Base-by-base conservation (phyloP, 2,888 invertebrate genomes). In the Nemotelus pantherinus region DNA sequence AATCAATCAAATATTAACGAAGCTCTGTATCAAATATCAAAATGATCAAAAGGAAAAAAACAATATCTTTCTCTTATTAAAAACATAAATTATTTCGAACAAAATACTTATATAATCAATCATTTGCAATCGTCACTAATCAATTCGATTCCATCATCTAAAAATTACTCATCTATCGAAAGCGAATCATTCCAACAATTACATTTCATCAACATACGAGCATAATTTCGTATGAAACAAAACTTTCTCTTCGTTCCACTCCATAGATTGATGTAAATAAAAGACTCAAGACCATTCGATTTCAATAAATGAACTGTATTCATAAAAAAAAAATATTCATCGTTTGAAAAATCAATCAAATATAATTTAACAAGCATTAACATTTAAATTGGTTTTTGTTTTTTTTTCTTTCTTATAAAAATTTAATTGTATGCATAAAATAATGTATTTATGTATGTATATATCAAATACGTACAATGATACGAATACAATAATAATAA, bases 291-390 rank as follows among this genome's bases (percentile, higher is more conserved):
- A 47, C 53, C 55, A 55, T 55, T 70, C 43, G 9, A 70, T 43
- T 70, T 70, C 70, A 70, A 25, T 70, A 43, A 55, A 70, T 53
- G 70, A 55, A 70, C 53, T 70, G 55, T 70, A 70, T 70, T 70
- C 43, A 70, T 9, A 64, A 44, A 6, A 4, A 67, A 67, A n/a
- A 67, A 67, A 48, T 25, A 67, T 48, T 48, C 10, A 6, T 70
- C 70, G 39, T 25, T 67, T 10, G 41, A 60, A 60, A 60, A 41
- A 55, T 70, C 70, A 70, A 53, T 70, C n/a, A 7, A 39, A 70
- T 55, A 70, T 70, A 70, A 70, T 70, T 70, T 70, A 70, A 70
- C 70, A 70, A 70, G 45, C 7, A 55, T 70, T 70, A 70, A 70
- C 70, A 70, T 53, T 70, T 53, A 53, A 55, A 25, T 60, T 60